Conservation (phyloP, 2,888 invertebrate species). For the Balanococcus diminutus region DNA sequence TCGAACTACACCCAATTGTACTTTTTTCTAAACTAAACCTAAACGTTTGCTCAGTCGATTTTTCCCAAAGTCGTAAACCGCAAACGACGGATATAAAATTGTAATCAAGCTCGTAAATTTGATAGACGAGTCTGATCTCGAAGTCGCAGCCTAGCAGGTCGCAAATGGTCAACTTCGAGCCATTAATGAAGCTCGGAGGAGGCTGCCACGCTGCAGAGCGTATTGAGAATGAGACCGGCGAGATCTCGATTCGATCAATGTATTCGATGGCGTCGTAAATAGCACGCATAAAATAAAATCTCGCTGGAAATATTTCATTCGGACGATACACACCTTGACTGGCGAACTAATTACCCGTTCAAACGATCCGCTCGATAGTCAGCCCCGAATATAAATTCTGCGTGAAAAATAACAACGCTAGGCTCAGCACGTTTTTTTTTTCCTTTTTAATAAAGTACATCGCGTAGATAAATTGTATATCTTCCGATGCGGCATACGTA, state of each 20-base stretch:
- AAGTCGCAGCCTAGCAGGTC: too few relatives aligned
- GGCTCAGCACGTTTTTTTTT: slow-evolving; percentile 5
- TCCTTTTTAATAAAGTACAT: background rate
- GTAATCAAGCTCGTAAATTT: slow-evolving; percentile 20
- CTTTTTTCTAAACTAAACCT: too few relatives aligned
- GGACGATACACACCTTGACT: background rate
- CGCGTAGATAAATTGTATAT: background rate
- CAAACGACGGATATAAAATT: background rate
- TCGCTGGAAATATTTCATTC: background rate
- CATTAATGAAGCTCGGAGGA: background rate
- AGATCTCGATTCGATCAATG: background rate
- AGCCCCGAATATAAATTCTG: background rate
- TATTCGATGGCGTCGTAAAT: background rate
- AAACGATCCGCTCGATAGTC: background rate
- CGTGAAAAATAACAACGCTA: background rate
- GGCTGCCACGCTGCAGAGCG: background rate
- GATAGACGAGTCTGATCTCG: background rate
- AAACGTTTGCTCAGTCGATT: too few relatives aligned
- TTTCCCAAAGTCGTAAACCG: background rate
- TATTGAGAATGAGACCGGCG: background rate
- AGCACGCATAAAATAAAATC: background rate
- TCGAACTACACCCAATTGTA: too few relatives aligned
- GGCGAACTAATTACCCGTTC: background rate
- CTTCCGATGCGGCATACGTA: background rate
- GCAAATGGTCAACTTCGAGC: background rate